Conservation (phyloP, 1,140 invertebrate species). For the Brachystomella parvula region DNA sequence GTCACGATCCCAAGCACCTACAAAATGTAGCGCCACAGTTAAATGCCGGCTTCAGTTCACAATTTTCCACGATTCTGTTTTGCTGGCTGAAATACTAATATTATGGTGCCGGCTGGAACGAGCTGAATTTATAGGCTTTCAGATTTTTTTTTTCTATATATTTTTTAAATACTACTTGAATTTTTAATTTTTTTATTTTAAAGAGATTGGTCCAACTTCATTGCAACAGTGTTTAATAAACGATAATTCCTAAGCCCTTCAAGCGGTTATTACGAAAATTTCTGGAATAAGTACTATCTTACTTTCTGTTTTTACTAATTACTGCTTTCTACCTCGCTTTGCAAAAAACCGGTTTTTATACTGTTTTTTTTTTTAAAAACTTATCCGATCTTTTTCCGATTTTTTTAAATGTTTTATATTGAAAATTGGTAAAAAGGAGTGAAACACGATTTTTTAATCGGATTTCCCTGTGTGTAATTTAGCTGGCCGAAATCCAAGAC, state of each 20-base stretch:
- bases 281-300: too few relatives aligned
- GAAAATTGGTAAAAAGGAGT: background rate
- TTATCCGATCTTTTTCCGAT: background rate
- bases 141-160: background rate
- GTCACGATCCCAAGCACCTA: constrained; percentile 64
- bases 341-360: too few relatives aligned
- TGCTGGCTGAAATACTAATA: constrained; percentile 10
- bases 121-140: background rate
- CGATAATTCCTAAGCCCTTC: too few relatives aligned
- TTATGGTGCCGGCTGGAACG: background rate
- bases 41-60: too few relatives aligned
- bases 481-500: background rate
- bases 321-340: too few relatives aligned
- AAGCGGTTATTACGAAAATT: too few relatives aligned
- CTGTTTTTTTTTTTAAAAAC: background rate
- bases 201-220: too few relatives aligned
- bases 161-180: background rate
- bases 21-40: too few relatives aligned
- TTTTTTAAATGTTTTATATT: background rate
- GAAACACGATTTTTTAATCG: background rate
- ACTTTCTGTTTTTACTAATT: too few relatives aligned
- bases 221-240: too few relatives aligned
- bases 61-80: too few relatives aligned
- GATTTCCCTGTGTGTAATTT: background rate
- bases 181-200: background rate